A percentile compares a stretch with the other conserved stretches of the same genome.
Evolutionary conservation across 1,140 invertebrate species (phyloP).

Genomic region (Mesaphorura yosii): DNA sequence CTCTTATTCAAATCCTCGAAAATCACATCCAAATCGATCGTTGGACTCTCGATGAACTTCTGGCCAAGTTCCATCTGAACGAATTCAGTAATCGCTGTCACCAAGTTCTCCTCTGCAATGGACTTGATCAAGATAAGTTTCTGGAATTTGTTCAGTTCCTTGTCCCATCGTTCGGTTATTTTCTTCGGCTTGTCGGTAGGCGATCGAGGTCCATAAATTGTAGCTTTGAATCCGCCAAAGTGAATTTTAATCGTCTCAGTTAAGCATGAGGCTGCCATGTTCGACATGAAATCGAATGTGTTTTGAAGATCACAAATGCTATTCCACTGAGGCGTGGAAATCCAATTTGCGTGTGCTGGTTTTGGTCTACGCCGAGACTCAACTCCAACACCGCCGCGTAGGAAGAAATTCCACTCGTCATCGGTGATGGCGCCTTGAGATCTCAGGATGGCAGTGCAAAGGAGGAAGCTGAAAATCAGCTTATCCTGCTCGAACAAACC

Average conservation of each 20-base stretch:
- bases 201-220: conserved; percentile 33
- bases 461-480: conserved; percentile 72
- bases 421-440: conserved; percentile 41
- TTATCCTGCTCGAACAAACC: conserved; percentile 80
- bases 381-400: conserved; percentile 47
- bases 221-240: conserved; percentile 48
- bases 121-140: conserved; percentile 67
- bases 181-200: conserved; percentile 33
- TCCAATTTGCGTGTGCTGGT: conserved; percentile 13
- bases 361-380: conserved; percentile 23
- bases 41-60: conserved; percentile 63
- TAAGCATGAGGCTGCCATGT: conserved; percentile 43
- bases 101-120: conserved; percentile 67
- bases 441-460: conserved; percentile 61
- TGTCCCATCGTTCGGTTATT: conserved; percentile 45
- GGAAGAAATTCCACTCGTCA: conserved; percentile 58
- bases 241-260: conserved; percentile 43
- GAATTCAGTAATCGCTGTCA: conserved; percentile 65
- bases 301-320: conserved; percentile 39
- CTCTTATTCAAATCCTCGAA: conserved; percentile 57
- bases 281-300: conserved; percentile 43
- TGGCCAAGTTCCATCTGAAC: conserved; percentile 61
- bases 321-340: conserved; percentile 19
- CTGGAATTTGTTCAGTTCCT: conserved; percentile 54
- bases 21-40: conserved; percentile 49